Evolutionary conservation across 2,797 vertebrate species (phyloP), one percentile per base, ranked within the genome.

Genomic region (Chloroceryle amazona): DNA sequence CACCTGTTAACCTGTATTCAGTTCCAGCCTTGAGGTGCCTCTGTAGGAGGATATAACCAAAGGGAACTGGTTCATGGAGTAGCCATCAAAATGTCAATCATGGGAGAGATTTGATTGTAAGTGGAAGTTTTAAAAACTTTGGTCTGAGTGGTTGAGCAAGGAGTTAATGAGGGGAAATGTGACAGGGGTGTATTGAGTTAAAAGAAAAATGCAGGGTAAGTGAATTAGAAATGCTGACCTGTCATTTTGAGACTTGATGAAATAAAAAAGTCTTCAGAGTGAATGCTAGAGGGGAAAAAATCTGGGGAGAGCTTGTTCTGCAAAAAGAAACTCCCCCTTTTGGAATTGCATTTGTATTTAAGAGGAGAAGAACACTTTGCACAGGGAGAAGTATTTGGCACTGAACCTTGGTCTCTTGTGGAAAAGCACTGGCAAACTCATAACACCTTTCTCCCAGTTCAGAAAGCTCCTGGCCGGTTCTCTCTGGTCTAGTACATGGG

Each of bases 1-100:
- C 78, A 92, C 33, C 67, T 94, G 73, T 72, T 90, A 80, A 85
- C 55, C 23, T 95, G 19, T 61, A 57, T 92, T 93, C 52, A 70
- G 51, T 93, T 96, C 71, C 91, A 92, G n/a, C 70, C 61, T 81
- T 1, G 7, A 85, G 75, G 42, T 92, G 60, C 49, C 51, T 91
- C 47, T 80, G 60, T 42, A 57, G 61, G 54, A 81, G 49, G 42
- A 12, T 81, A 37, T 75, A 82, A 65, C 54, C 4, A 10, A 74
- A 92, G 37, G 47, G 55, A 44, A 16, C 68, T 54, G 62, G 9
- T 70, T 95, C 49, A 29, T 1, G 0, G 62, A 52, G 12, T 22
- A 44, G 37, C 39, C 67, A 63, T 55, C 35, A 79, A 87, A 91
- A 92, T 7, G 2, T 63, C 29, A 2, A 7, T 86, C 4, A 6